phyloP scores from a whole-genome alignment of 1,140 invertebrate species.

The Drosophila pseudoobscura region DNA sequence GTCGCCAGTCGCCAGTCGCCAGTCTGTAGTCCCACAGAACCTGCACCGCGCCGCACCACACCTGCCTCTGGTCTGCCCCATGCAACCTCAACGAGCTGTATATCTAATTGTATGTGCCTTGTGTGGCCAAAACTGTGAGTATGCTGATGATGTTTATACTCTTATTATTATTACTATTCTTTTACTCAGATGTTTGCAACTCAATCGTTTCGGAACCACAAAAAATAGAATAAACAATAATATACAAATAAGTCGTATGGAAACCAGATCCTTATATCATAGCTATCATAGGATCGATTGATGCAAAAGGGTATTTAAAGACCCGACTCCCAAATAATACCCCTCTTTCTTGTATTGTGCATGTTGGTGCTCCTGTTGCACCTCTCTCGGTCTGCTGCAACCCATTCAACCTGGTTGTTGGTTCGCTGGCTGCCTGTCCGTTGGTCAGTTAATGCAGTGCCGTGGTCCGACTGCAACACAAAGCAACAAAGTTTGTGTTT shows the following conservation, averaged over 20 bases:
- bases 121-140: slow-evolving; percentile 41
- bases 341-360: background rate
- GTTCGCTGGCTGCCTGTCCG: background rate
- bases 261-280: no score
- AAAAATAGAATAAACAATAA: no score
- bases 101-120: slow-evolving; percentile 43
- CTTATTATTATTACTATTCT: no score
- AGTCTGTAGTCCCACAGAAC: background rate
- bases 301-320: no score
- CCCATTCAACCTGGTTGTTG: background rate
- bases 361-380: slow-evolving; percentile 15
- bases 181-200: no score
- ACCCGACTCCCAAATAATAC: no score
- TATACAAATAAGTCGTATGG: no score
- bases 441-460: slow-evolving; percentile 65
- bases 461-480: background rate
- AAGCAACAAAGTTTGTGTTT: slow-evolving; percentile 45
- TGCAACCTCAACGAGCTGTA: background rate
- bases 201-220: no score
- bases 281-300: no score
- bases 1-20: background rate
- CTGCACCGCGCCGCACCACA: background rate
- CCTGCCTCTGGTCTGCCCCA: background rate
- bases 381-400: background rate
- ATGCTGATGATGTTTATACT: slow-evolving; percentile 20